Evolutionary conservation across 2,888 invertebrate species (phyloP).

Genomic region (Athetis lepigone): DNA sequence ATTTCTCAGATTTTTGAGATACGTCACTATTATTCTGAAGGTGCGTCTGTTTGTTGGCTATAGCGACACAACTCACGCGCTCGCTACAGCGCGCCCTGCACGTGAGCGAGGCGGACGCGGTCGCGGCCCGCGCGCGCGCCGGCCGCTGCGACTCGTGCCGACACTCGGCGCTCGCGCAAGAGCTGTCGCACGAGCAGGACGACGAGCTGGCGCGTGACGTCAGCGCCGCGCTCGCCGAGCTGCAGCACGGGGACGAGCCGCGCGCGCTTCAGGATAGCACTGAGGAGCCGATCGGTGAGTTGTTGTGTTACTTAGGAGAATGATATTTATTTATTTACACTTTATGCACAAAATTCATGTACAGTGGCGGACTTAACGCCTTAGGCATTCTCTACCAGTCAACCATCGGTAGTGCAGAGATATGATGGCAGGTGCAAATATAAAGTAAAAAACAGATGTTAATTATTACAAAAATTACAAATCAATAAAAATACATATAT

Average conservation of each 20-base stretch:
- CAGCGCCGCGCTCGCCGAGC: conserved; percentile 66
- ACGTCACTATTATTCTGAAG: neutral
- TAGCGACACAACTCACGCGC: conserved; percentile 75
- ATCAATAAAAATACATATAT: too few species aligned
- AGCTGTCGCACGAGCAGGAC: neutral
- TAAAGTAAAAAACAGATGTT: too few species aligned
- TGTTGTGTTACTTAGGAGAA: too few species aligned
- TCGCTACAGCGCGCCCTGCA: conserved; percentile 67
- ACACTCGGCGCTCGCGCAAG: too few species aligned
- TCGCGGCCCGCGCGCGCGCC: conserved; percentile 69
- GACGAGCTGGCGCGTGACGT: conserved; percentile 60
- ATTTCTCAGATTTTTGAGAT: neutral
- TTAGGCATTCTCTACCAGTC: too few species aligned
- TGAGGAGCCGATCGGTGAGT: conserved; percentile 59
- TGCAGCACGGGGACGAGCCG: conserved; percentile 46
- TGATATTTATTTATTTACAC: too few species aligned
- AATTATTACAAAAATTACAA: too few species aligned
- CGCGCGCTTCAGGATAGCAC: conserved; percentile 20
- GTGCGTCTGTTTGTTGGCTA: neutral
- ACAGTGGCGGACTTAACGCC: too few species aligned
- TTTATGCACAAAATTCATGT: too few species aligned
- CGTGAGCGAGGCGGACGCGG: conserved; percentile 72
- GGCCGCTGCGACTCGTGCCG: conserved; percentile 76
- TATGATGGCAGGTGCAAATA: too few species aligned
- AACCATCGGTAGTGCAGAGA: too few species aligned